Percentiles rank a stretch among this genome's conserved stretches.
Evolutionary conservation across 2,888 invertebrate genomes (phyloP).

Genomic region (Rugalucina vietnamica): DNA sequence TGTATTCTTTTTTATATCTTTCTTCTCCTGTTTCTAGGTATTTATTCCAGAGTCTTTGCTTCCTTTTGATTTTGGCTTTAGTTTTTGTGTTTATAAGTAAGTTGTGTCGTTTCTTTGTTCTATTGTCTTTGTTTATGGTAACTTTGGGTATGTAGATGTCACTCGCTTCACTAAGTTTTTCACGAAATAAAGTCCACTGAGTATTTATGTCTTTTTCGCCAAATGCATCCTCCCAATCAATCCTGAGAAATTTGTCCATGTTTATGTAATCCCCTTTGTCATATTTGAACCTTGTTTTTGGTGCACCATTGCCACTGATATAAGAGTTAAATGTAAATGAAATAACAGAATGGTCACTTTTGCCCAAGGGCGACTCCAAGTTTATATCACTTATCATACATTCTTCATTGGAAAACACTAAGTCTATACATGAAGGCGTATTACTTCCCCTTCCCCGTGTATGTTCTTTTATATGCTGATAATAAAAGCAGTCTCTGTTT

Average conservation of each 20-base stretch:
- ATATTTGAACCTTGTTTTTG: neutral
- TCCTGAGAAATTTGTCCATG: neutral
- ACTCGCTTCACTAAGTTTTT: neutral
- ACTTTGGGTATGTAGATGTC: neutral
- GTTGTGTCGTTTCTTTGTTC: neutral
- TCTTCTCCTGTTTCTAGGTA: neutral
- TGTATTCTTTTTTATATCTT: neutral
- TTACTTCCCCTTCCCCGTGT: neutral
- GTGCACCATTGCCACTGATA: neutral
- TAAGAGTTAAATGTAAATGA: neutral
- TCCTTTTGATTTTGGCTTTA: neutral
- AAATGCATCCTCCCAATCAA: neutral
- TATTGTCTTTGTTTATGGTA: neutral
- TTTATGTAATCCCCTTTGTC: neutral
- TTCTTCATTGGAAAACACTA: neutral
- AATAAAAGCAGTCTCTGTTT: neutral
- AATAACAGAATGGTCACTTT: constrained; percentile 18
- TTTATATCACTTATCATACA: neutral
- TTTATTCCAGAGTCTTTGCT: neutral
- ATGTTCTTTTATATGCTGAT: constrained; percentile 1
- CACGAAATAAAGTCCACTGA: neutral
- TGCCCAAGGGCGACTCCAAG: neutral
- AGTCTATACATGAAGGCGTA: neutral
- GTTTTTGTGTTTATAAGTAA: neutral
- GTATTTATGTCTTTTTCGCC: neutral